These are phyloP conservation scores for Chrysocyon brachyurus DNA, from an alignment of 2,797 vertebrate species.

Conservation along the genomic window DNA sequence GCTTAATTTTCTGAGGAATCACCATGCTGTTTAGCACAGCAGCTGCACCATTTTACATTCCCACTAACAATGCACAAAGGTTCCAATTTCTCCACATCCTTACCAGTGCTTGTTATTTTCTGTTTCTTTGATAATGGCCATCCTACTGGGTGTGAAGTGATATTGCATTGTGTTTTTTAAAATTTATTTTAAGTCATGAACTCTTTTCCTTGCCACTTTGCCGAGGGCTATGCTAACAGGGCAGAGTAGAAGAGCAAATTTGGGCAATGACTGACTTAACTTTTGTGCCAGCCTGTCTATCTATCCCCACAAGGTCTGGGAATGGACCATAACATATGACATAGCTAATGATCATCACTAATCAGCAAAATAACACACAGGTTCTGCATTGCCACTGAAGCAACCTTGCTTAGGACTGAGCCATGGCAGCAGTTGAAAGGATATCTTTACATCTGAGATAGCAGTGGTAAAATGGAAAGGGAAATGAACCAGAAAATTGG, in stretches of 20 bases:
- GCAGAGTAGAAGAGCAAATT: background rate
- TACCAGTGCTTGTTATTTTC: background rate
- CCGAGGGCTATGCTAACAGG: background rate
- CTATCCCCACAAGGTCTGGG: background rate
- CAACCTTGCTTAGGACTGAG: background rate
- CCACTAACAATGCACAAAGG: background rate
- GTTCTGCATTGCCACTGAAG: background rate
- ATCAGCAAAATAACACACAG: background rate
- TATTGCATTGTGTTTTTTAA: background rate
- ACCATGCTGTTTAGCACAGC: background rate
- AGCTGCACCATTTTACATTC: background rate
- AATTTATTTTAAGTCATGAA: background rate
- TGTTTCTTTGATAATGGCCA: background rate
- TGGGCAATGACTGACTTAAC: background rate
- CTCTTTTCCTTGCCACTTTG: conserved; percentile 33
- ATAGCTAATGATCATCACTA: background rate
- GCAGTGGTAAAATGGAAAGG: background rate
- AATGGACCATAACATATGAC: background rate
- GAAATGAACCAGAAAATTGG: background rate
- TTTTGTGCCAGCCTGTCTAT: background rate
- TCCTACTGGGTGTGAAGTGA: background rate
- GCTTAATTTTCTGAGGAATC: background rate
- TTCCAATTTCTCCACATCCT: background rate
- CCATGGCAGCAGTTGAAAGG: background rate
- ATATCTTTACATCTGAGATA: background rate